Evolutionary conservation across 2,888 invertebrate species (phyloP), one percentile per base, ranked within the genome.

Genomic region (Trissonchulus latispiculum): DNA sequence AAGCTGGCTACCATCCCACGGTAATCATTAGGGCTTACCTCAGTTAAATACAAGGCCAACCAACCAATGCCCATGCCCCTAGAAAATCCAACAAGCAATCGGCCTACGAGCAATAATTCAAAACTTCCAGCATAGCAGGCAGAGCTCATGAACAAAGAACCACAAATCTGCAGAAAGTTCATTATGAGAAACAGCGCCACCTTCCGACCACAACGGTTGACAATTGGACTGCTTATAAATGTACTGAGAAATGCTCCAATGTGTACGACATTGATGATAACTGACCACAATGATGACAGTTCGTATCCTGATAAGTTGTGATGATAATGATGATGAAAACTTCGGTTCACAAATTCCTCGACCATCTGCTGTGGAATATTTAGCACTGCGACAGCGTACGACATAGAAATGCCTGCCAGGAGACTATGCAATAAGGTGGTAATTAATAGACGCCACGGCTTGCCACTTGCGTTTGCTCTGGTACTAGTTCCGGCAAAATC

Each of bases 71-170:
- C 37, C 29, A 70, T 8, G 2, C 70, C 70, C 37, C 48, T 8
- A 29, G 28, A 23, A 2, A 70, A 59, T 29, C 70, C 70, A 3
- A 59, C 2, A 3, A 70, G 59, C 2, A 70, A 48, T 59, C 70
- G 70, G 48, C 70, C 70, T n/a, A 70, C 48, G 2, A 70, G n/a
- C 36, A 70, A 23, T 31, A 70, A 3, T 32, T 70, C 70, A 48
- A 70, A 70, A 62, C 2, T 29, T 23, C 29, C 29, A 29, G 18
- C 15, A 59, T n/a, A 23, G 2, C 3, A 33, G 48, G 28, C 29
- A 2, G 33, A 28, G 31, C 2, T 3, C 48, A 70, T 62, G 61
- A 15, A 70, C 8, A 70, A 2, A 48, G 48, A 59, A 29, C 61
- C 70, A 28, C 8, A 8, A n/a, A 70, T 32, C 3, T 37, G 37